Conservation (phyloP, 2,888 invertebrate genomes). For the Hermaeophaga mercurialis region DNA sequence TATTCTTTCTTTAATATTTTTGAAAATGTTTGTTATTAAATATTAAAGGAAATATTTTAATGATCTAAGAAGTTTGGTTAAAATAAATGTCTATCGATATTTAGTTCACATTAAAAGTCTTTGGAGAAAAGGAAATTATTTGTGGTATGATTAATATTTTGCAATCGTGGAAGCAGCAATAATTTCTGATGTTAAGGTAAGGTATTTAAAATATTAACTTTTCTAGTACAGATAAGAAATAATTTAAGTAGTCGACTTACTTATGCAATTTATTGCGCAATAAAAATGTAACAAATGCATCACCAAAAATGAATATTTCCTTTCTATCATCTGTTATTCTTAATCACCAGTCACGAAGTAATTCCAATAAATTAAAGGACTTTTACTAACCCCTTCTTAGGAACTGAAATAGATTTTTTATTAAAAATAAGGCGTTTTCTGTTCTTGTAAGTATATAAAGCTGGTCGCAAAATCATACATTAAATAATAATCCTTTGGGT, state of each 20-base stretch:
- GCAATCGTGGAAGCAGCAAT: background rate
- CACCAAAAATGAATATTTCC: slow-evolving; percentile 10
- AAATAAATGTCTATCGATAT: no score
- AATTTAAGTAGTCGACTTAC: background rate
- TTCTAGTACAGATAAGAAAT: background rate
- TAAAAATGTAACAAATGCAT: slow-evolving; percentile 12
- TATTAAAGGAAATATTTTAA: no score
- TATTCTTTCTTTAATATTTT: no score
- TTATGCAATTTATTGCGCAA: slow-evolving; percentile 6
- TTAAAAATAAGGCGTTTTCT: background rate
- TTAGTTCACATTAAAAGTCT: no score
- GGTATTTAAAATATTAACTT: slow-evolving; percentile 8
- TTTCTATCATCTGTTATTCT: slow-evolving; percentile 8
- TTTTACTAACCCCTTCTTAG: slow-evolving; percentile 8
- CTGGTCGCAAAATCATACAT: background rate
- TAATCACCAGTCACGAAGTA: slow-evolving; percentile 16
- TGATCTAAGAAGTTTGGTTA: no score
- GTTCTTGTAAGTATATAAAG: slow-evolving; percentile 11
- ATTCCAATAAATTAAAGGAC: slow-evolving; percentile 18
- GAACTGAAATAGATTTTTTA: background rate
- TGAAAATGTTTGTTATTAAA: no score
- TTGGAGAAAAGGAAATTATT: background rate
- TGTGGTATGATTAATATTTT: background rate
- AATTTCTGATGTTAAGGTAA: background rate
- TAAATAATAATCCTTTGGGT: background rate